phyloP scores from a whole-genome alignment of 2,888 invertebrate species.

The Coleophora deauratella region DNA sequence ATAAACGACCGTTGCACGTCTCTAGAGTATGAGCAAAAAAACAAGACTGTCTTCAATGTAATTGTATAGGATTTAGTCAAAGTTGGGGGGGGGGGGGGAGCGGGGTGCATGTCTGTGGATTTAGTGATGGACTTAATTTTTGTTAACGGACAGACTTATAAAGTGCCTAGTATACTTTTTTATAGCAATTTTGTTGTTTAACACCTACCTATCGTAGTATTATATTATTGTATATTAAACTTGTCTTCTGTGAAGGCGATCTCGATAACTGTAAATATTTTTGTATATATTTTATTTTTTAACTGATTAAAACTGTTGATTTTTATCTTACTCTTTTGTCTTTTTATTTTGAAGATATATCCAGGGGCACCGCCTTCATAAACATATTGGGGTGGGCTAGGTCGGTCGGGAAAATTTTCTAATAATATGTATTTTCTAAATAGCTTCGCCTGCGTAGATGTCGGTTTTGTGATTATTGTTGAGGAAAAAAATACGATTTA shows the following conservation, averaged over 20 bases:
- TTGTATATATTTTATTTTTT: slow-evolving; percentile 62
- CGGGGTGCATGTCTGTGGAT: too few species aligned
- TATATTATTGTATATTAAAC: slow-evolving; percentile 5
- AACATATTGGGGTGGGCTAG: too few species aligned
- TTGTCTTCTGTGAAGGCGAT: slow-evolving; percentile 69
- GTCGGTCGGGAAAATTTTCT: too few species aligned
- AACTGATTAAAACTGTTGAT: slow-evolving; percentile 59
- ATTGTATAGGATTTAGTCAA: slow-evolving; percentile 7
- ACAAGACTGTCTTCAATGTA: too few species aligned
- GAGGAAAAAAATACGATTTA: too few species aligned
- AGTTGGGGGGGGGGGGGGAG: too few species aligned
- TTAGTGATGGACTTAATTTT: slow-evolving; percentile 8
- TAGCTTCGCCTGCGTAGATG: too few species aligned
- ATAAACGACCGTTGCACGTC: slow-evolving; percentile 59
- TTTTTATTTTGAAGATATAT: too few species aligned
- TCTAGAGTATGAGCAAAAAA: slow-evolving; percentile 22
- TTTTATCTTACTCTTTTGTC: slow-evolving; percentile 21
- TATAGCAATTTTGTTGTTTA: too few species aligned
- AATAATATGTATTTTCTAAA: too few species aligned
- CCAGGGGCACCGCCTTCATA: too few species aligned
- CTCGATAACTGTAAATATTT: slow-evolving; percentile 39
- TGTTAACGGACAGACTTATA: slow-evolving; percentile 17
- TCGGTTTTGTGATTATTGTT: too few species aligned
- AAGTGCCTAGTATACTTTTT: slow-evolving; percentile 24
- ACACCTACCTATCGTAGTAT: neutral